Percentiles rank a stretch among this genome's conserved stretches.
phyloP scores from a whole-genome alignment of 2,888 invertebrate genomes.

The Corbicula japonica region DNA sequence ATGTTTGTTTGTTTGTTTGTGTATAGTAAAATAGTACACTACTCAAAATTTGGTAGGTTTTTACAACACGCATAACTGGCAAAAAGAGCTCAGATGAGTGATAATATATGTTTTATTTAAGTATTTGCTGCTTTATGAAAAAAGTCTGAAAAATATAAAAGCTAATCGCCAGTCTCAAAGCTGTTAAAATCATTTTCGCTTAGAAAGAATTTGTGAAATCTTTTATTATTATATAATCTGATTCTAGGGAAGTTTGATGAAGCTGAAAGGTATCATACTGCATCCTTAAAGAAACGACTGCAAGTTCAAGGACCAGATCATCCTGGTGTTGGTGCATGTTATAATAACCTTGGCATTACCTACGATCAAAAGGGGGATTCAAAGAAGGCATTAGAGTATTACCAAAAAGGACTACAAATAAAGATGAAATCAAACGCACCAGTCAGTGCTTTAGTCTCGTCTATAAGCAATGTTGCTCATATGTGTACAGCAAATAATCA shows the following conservation, averaged over 20 bases:
- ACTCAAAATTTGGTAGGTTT: too few species aligned
- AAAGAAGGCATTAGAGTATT: conserved; percentile 67
- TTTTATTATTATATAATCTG: background rate
- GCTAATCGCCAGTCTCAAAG: too few species aligned
- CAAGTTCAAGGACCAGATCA: conserved; percentile 49
- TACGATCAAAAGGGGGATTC: conserved; percentile 67
- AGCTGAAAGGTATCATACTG: conserved; percentile 65
- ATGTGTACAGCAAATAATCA: conserved; percentile 31
- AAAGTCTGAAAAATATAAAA: too few species aligned
- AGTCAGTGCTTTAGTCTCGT: conserved; percentile 60
- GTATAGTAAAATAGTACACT: too few species aligned
- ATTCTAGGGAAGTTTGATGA: conserved; percentile 55
- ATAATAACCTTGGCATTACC: conserved; percentile 75
- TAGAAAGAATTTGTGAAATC: background rate
- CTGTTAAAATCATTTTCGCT: background rate
- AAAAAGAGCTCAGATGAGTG: background rate
- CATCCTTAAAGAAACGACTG: conserved; percentile 48
- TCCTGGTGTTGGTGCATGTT: conserved; percentile 58
- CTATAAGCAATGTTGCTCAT: conserved; percentile 67
- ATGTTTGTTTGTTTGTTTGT: too few species aligned
- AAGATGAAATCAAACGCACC: conserved; percentile 64
- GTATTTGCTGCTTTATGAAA: too few species aligned
- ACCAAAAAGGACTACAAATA: conserved; percentile 60
- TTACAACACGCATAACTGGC: background rate
- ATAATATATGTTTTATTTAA: background rate